These are phyloP conservation scores for Bettongia penicillata DNA, from an alignment of 2,113 vertebrate species.

Conservation along the genomic window DNA sequence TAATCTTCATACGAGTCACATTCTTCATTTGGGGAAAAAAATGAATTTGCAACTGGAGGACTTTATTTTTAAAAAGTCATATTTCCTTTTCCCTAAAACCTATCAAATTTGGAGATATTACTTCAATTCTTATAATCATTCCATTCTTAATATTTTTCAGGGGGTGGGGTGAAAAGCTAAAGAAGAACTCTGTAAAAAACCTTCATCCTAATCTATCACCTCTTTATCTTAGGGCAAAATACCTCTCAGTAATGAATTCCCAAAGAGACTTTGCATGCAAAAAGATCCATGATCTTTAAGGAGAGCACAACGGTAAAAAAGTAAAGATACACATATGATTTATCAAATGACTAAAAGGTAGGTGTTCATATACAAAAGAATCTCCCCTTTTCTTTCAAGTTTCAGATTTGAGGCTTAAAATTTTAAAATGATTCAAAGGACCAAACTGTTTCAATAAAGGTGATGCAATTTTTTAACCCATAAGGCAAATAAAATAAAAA, in stretches of 20 bases:
- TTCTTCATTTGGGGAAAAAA: not conserved
- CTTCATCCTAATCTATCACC: not conserved
- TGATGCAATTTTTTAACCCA: conserved; percentile 8
- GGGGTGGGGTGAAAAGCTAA: not conserved
- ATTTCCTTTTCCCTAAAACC: not conserved
- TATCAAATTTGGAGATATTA: not conserved
- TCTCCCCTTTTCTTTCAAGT: conserved; percentile 18
- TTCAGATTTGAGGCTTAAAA: not conserved
- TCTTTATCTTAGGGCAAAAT: not conserved
- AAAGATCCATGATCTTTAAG: not conserved
- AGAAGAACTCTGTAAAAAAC: conserved; percentile 34
- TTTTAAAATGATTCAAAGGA: conserved; percentile 18
- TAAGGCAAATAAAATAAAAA: not conserved
- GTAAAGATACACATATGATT: not conserved
- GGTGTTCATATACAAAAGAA: not conserved
- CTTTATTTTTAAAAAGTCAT: not conserved
- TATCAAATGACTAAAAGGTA: conserved; percentile 12
- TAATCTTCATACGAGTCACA: not conserved
- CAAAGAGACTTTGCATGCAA: not conserved
- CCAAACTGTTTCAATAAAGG: not conserved
- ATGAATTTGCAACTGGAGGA: not conserved
- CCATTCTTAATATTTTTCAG: not conserved
- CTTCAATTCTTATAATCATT: not conserved
- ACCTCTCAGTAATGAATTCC: not conserved
- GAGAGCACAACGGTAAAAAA: not conserved